Base-by-base conservation (phyloP, 2,888 invertebrate genomes). In the Teleiodes luculella region DNA sequence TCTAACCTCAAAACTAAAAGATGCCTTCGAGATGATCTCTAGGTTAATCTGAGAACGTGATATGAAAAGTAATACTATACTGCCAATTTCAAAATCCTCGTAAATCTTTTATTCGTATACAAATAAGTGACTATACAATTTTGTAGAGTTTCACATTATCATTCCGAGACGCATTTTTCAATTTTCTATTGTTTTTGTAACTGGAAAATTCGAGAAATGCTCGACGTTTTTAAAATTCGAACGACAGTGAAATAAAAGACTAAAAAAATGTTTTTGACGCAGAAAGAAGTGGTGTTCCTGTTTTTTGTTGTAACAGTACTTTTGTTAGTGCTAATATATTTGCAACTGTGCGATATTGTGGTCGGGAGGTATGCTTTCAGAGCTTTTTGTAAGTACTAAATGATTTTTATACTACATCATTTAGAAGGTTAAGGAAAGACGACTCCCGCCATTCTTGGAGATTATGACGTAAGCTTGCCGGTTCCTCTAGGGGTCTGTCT, bases 381-480 rank as follows among this genome's bases (percentile, higher is more conserved):
- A 57, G 64, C 86, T 1, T 86, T 86, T 51, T 56, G 88, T 88
- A 60, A 88, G 88, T 86, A 61, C 13, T 14, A n/a, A n/a, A n/a
- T n/a, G n/a, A n/a, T n/a, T n/a, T n/a, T n/a, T n/a, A n/a, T n/a
- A n/a, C 39, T 24, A 18, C 41, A 30, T 37, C 4, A 8, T 13
- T 37, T 5, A n/a, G n/a, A n/a, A n/a, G n/a, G n/a, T n/a, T n/a
- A n/a, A n/a, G n/a, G n/a, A n/a, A n/a, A n/a, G n/a, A n/a, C n/a
- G n/a, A n/a, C n/a, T n/a, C n/a, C n/a, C n/a, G n/a, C n/a, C n/a
- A n/a, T n/a, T n/a, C n/a, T n/a, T n/a, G n/a, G n/a, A n/a, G n/a
- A n/a, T n/a, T n/a, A n/a, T n/a, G n/a, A n/a, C n/a, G n/a, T n/a
- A n/a, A n/a, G n/a, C n/a, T n/a, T n/a, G n/a, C n/a, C n/a, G n/a